A percentile compares a stretch with the other conserved stretches of the same genome.
These are phyloP conservation scores for Magallana gigas DNA, from an alignment of 1,140 invertebrate genomes.

Conservation along the genomic window DNA sequence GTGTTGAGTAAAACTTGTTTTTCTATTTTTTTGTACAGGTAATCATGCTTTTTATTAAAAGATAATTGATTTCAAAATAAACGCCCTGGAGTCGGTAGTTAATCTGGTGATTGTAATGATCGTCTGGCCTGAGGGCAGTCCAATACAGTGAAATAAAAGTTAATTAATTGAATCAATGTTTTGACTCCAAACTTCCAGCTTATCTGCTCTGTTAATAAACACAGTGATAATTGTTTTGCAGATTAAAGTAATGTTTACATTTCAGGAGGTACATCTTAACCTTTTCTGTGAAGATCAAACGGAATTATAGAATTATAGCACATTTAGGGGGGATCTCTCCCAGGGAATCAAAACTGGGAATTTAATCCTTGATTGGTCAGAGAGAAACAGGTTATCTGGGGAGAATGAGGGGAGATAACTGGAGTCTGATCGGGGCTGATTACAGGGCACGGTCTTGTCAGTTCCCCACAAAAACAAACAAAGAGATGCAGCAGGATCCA, in stretches of 20 bases:
- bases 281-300: neutral
- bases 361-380: neutral
- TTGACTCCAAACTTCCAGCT: conserved; percentile 5
- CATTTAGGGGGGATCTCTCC: neutral
- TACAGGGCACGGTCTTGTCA: neutral
- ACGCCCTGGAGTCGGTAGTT: neutral
- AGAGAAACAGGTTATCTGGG: neutral
- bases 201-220: neutral
- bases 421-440: neutral
- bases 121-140: neutral
- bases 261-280: neutral
- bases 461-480: neutral
- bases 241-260: conserved; percentile 8
- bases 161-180: conserved; percentile 36
- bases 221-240: neutral
- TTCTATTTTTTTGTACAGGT: neutral
- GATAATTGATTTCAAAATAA: neutral
- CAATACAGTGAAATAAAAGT: neutral
- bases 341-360: neutral
- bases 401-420: conserved; percentile 18
- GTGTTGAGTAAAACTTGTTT: conserved; percentile 2
- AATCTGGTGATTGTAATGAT: neutral
- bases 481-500: neutral
- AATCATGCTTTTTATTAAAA: neutral
- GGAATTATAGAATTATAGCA: neutral